These are phyloP conservation scores for Limnephilus marmoratus DNA, from an alignment of 2,888 invertebrate genomes.

Conservation along the genomic window DNA sequence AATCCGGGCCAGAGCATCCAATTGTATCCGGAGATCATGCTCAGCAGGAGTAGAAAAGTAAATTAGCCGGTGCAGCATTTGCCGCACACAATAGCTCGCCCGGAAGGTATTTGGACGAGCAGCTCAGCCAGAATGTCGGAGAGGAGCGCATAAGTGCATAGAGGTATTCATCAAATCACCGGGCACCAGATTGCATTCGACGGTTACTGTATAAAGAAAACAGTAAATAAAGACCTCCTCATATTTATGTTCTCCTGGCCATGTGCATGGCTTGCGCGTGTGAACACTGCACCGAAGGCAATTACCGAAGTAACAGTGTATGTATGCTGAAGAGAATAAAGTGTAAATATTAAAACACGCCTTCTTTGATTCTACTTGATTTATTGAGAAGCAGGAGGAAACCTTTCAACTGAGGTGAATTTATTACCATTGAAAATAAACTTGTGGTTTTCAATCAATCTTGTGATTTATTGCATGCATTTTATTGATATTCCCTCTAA, in stretches of 20 bases:
- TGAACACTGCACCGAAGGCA: slow-evolving; percentile 6
- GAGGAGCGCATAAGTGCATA: slow-evolving; percentile 32
- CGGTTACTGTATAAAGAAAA: slow-evolving; percentile 32
- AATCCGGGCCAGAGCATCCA: neutral
- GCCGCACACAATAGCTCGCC: slow-evolving; percentile 36
- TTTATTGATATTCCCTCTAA: neutral
- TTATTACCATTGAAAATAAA: neutral
- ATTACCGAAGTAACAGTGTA: slow-evolving; percentile 34
- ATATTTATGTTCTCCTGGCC: slow-evolving; percentile 49
- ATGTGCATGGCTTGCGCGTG: slow-evolving; percentile 42
- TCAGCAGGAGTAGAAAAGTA: slow-evolving; percentile 27
- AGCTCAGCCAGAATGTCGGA: slow-evolving; percentile 36
- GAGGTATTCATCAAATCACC: slow-evolving; percentile 38
- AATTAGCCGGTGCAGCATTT: slow-evolving; percentile 33
- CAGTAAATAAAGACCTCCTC: slow-evolving; percentile 52
- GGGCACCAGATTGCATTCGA: slow-evolving; percentile 45
- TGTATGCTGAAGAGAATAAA: neutral
- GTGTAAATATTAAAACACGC: slow-evolving; percentile 30
- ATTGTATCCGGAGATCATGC: slow-evolving; percentile 47
- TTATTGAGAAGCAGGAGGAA: neutral
- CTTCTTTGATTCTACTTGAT: neutral
- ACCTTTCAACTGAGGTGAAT: neutral
- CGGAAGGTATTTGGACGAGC: slow-evolving; percentile 42
- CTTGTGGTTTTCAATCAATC: neutral
- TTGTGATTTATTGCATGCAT: neutral